Conservation (phyloP, 2,888 invertebrate genomes). For the Meganola albula region DNA sequence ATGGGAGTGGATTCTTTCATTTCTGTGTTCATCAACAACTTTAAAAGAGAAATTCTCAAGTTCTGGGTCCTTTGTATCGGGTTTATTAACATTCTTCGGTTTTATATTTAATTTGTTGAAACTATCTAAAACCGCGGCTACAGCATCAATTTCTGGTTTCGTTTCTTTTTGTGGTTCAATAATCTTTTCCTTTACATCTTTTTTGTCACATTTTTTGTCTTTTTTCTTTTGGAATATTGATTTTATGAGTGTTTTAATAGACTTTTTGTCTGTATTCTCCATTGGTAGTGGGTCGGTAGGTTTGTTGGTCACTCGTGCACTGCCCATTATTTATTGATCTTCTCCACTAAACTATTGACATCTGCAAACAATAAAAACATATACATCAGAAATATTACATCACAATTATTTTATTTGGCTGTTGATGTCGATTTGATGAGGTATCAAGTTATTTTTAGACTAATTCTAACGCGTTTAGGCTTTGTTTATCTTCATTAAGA, state of each 20-base stretch:
- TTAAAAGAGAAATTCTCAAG: slow-evolving; percentile 44
- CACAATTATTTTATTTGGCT: too few species aligned
- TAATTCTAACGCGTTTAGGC: too few species aligned
- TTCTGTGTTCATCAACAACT: slow-evolving; percentile 40
- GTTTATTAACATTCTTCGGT: slow-evolving; percentile 17
- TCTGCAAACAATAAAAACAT: slow-evolving; percentile 22
- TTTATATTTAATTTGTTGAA: slow-evolving; percentile 32
- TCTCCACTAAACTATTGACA: slow-evolving; percentile 7
- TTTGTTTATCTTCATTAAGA: too few species aligned
- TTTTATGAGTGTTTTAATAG: slow-evolving; percentile 38
- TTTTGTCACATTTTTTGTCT: slow-evolving; percentile 28
- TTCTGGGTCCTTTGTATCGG: slow-evolving; percentile 46
- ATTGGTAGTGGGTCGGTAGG: slow-evolving; percentile 41
- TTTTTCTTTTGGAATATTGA: slow-evolving; percentile 28
- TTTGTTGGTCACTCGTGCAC: slow-evolving; percentile 38
- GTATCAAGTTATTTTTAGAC: too few species aligned
- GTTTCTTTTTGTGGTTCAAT: slow-evolving; percentile 5
- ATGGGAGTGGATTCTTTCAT: slow-evolving; percentile 47
- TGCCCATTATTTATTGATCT: slow-evolving; percentile 44
- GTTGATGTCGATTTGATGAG: too few species aligned
- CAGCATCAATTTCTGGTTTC: slow-evolving; percentile 16
- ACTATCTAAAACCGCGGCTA: slow-evolving; percentile 35
- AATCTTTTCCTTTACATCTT: slow-evolving; percentile 4
- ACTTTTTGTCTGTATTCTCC: slow-evolving; percentile 45
- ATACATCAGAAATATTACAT: background rate